phyloP scores from a whole-genome alignment of 2,113 vertebrate species.

The Arenaria interpres region DNA sequence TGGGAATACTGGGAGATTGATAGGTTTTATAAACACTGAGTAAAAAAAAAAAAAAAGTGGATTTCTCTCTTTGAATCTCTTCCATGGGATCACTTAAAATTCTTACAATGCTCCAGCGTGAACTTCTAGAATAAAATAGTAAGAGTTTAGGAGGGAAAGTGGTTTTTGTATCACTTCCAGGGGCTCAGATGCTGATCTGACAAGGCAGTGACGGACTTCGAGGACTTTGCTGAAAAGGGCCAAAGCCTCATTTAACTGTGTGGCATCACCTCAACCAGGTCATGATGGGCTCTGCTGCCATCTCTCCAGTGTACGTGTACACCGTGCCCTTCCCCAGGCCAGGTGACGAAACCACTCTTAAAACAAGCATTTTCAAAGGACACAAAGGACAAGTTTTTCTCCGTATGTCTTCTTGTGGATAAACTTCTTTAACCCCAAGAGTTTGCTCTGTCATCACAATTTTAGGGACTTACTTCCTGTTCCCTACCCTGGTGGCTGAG shows the following conservation, averaged over 20 bases:
- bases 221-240: not conserved
- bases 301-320: accelerated
- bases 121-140: not conserved
- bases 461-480: not conserved
- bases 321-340: not conserved
- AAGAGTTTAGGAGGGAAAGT: not conserved
- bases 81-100: not conserved
- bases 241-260: not conserved
- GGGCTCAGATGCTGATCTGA: not conserved
- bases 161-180: not conserved
- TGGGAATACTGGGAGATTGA: not conserved
- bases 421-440: not conserved
- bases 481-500: not conserved
- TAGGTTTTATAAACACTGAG: not conserved
- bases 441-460: not conserved
- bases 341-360: not conserved
- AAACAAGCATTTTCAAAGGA: not conserved
- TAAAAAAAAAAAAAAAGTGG: not conserved
- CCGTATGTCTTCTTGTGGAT: not conserved
- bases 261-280: not conserved
- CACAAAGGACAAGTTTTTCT: not conserved
- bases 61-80: not conserved
- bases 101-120: not conserved
- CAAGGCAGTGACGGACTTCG: not conserved
- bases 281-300: not conserved